These are phyloP conservation scores for Torymus auratus DNA, from an alignment of 2,888 invertebrate genomes.

Conservation along the genomic window DNA sequence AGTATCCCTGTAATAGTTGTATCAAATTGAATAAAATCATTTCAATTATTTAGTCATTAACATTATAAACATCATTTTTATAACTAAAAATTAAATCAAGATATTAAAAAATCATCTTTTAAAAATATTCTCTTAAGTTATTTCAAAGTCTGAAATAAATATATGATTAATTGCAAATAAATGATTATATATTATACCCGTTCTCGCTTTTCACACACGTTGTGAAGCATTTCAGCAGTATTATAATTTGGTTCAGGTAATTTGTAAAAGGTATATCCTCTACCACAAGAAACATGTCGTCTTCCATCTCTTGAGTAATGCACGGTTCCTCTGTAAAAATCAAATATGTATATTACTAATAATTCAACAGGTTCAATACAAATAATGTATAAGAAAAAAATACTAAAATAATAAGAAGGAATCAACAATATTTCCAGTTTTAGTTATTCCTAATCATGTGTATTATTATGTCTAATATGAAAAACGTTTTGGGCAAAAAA, in stretches of 20 bases:
- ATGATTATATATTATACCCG: conserved; percentile 53
- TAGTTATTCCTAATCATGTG: too few species aligned
- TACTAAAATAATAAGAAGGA: too few species aligned
- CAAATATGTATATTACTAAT: background rate
- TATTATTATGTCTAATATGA: too few species aligned
- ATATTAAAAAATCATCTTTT: too few species aligned
- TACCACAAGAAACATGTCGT: conserved; percentile 70
- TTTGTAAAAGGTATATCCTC: conserved; percentile 70
- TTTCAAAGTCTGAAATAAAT: too few species aligned
- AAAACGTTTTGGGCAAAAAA: too few species aligned
- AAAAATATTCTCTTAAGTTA: too few species aligned
- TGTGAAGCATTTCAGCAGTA: conserved; percentile 59
- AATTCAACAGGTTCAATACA: too few species aligned
- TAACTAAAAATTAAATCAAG: too few species aligned
- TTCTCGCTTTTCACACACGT: conserved; percentile 66
- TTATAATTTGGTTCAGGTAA: conserved; percentile 65
- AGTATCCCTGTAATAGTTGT: conserved; percentile 62
- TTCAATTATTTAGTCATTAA: background rate
- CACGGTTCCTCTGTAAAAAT: conserved; percentile 64
- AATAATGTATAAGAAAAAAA: too few species aligned
- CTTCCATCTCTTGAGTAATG: conserved; percentile 67
- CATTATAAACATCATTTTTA: background rate
- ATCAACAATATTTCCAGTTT: too few species aligned
- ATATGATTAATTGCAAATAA: too few species aligned
- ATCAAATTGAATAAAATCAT: background rate